Conservation (phyloP, 2,797 vertebrate species). For the Mycteria americana region DNA sequence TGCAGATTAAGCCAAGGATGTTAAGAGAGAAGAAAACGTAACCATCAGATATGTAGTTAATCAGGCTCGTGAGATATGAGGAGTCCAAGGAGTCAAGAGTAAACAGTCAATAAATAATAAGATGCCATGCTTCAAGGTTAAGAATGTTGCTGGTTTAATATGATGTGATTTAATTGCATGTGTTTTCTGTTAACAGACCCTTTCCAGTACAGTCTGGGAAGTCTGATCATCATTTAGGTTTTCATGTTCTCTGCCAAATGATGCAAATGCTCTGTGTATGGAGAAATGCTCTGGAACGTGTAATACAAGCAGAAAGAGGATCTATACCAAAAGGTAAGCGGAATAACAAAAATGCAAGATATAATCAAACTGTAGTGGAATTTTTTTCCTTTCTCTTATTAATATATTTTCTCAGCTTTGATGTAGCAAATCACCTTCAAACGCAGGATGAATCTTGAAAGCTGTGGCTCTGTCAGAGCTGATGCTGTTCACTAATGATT, state of each 20-base stretch:
- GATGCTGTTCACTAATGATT: slow-evolving; percentile 17
- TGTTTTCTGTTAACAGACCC: slow-evolving; percentile 6
- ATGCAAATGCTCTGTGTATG: background rate
- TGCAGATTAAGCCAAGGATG: background rate
- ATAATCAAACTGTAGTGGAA: background rate
- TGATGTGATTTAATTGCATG: background rate
- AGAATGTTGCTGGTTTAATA: slow-evolving; percentile 17
- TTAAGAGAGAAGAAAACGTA: background rate
- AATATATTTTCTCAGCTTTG: slow-evolving; percentile 3
- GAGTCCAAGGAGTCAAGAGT: background rate
- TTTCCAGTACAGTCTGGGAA: background rate
- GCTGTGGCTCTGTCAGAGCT: background rate
- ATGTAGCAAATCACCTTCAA: slow-evolving; percentile 2
- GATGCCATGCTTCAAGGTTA: background rate
- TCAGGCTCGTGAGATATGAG: background rate
- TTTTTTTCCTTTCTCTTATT: background rate
- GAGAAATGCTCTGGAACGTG: background rate
- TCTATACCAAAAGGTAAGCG: background rate
- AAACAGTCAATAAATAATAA: slow-evolving; percentile 32
- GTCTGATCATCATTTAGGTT: background rate
- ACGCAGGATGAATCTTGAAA: background rate
- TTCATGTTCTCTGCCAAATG: slow-evolving; percentile 32
- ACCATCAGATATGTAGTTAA: background rate
- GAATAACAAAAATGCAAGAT: background rate
- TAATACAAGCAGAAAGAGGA: background rate